These are phyloP conservation scores for Malachius bipustulatus DNA, from an alignment of 2,888 invertebrate species.

Conservation along the genomic window DNA sequence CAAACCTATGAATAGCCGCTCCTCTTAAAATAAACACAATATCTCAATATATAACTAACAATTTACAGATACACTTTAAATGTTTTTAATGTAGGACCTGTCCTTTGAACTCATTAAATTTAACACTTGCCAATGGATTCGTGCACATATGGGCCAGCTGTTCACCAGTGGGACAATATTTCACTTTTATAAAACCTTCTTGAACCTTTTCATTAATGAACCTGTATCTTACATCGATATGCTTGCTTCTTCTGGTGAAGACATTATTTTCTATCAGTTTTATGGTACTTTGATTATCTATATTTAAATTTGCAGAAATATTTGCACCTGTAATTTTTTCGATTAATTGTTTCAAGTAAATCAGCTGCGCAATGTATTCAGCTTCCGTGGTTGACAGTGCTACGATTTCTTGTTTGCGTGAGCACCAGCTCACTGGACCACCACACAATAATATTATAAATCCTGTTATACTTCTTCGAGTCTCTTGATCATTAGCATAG, in stretches of 20 bases:
- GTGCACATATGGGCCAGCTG: constrained; percentile 16
- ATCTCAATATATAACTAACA: too few relatives aligned
- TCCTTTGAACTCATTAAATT: too few relatives aligned
- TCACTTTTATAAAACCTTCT: constrained; percentile 11
- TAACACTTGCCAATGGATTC: constrained; percentile 11
- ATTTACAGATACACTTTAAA: too few relatives aligned
- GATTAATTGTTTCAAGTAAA: constrained; percentile 8
- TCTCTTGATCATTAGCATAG: constrained; percentile 12
- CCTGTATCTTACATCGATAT: constrained; percentile 16
- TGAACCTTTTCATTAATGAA: constrained; percentile 15
- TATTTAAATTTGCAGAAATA: constrained; percentile 7
- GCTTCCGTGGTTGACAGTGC: constrained; percentile 15
- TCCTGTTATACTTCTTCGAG: constrained; percentile 15
- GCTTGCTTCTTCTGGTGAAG: constrained; percentile 13
- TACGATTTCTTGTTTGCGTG: constrained; percentile 9
- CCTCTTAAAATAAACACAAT: too few relatives aligned
- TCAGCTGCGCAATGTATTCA: constrained; percentile 11
- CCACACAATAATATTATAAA: constrained; percentile 9
- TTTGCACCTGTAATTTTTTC: constrained; percentile 4
- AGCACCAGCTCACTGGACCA: constrained; percentile 9
- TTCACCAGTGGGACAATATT: constrained; percentile 12
- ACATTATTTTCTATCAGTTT: constrained; percentile 12
- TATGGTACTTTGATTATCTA: constrained; percentile 17
- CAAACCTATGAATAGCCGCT: too few relatives aligned
- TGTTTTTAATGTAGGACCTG: too few relatives aligned